These are phyloP conservation scores for Leptoclinus maculatus DNA, from an alignment of 2,797 vertebrate species.

Conservation along the genomic window DNA sequence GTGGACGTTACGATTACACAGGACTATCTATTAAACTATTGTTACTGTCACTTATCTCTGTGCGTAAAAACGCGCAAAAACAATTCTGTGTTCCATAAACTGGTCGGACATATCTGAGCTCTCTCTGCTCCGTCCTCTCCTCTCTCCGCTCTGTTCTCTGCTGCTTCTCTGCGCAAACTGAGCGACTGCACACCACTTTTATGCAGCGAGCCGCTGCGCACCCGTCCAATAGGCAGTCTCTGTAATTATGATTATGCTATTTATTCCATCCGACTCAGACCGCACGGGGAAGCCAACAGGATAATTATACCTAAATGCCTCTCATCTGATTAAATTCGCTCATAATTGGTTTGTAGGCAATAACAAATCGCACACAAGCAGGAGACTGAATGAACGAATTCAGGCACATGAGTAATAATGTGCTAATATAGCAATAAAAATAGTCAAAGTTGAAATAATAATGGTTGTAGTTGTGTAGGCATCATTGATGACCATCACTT, in stretches of 20 bases:
- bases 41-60: not conserved
- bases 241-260: slow-evolving; percentile 34
- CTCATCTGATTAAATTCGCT: slow-evolving; percentile 20
- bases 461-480: not conserved
- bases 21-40: not conserved
- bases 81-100: not conserved
- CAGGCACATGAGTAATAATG: not conserved
- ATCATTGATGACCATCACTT: not conserved
- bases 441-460: not conserved
- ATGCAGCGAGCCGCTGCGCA: slow-evolving; percentile 39
- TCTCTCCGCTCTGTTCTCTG: not conserved
- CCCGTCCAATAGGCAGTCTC: slow-evolving; percentile 45
- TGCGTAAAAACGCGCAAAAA: slow-evolving; percentile 55
- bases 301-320: slow-evolving; percentile 26
- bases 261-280: slow-evolving; percentile 16
- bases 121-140: not conserved
- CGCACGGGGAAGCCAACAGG: not conserved
- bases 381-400: not conserved
- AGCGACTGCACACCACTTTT: slow-evolving; percentile 28
- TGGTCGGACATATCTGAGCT: not conserved
- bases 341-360: slow-evolving; percentile 4
- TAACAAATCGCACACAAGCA: not conserved
- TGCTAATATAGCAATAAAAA: not conserved
- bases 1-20: not conserved
- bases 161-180: slow-evolving; percentile 34